Evolutionary conservation across 2,888 invertebrate species (phyloP).

Genomic region (Eupithecia inturbata): DNA sequence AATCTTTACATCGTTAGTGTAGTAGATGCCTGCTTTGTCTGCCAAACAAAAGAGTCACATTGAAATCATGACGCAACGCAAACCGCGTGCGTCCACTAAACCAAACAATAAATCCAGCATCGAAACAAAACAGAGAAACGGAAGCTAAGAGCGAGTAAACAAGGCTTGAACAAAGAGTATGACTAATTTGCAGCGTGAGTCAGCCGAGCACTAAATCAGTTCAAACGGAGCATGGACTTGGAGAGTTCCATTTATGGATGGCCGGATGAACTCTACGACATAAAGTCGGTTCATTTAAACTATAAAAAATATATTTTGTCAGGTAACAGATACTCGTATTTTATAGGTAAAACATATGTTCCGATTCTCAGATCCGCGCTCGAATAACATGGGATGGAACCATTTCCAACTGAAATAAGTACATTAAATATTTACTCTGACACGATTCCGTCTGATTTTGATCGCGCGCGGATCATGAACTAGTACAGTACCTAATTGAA

Average conservation of each 20-base stretch:
- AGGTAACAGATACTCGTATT: no score
- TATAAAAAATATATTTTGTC: no score
- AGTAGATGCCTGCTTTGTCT: neutral
- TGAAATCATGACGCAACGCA: neutral
- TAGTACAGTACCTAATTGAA: no score
- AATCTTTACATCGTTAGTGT: neutral
- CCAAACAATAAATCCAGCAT: constrained; percentile 20
- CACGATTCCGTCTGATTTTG: neutral
- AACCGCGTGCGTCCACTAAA: constrained; percentile 6
- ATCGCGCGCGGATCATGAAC: neutral
- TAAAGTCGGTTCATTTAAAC: neutral
- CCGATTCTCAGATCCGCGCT: neutral
- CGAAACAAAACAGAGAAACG: constrained; percentile 35
- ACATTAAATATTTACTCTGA: neutral
- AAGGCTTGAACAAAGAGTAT: constrained; percentile 63
- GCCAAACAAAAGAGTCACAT: neutral
- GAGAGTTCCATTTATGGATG: neutral
- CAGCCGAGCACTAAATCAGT: constrained; percentile 64
- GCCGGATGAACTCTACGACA: neutral
- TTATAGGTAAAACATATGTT: no score
- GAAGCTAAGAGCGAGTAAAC: constrained; percentile 49
- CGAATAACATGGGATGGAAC: neutral
- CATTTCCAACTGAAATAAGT: neutral
- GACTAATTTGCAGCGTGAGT: constrained; percentile 66
- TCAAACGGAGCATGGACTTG: constrained; percentile 49